Base-by-base conservation (phyloP, 2,888 invertebrate genomes). In the Synergus laeviventris region DNA sequence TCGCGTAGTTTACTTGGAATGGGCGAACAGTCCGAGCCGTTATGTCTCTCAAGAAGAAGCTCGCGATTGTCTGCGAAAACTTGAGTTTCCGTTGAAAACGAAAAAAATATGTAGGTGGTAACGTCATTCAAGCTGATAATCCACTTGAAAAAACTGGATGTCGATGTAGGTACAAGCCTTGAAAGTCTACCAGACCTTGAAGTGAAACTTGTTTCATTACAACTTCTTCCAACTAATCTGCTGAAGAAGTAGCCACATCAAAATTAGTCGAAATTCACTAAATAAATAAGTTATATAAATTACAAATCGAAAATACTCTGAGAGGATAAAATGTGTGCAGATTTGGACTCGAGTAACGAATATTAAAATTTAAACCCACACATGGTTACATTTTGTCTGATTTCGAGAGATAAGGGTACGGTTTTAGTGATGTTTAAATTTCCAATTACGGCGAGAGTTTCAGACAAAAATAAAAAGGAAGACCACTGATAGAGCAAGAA, bases 1-100 rank as follows among this genome's bases (percentile, higher is more conserved):
- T 91, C 92, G 92, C 92, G 92, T 92, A 89, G 91, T 91, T 92
- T 91, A 92, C 92, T 92, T 92, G 92, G 91, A 91, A 91, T 92
- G 92, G 92, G 92, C 92, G 91, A 91, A 84, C 85, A 84, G 85
- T 84, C 86, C 80, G 85, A 85, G 86, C 89, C 89, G 89, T 89
- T 89, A 88, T 87, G 86, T 87, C 86, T 84, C 87, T 86, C 86
- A 87, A 86, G 86, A 85, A 86, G 85, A 86, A 85, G 85, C 84
- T 86, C 83, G 84, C 83, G 84, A 82, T 85, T 84, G 86, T 85
- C 85, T 83, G 79, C 78, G 76, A 78, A 81, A 82, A 82, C 81
- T 85, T 78, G 79, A 79, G 76, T 70, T 70, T 70, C 24, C 49
- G 36, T 36, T 59, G 4, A 31, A 70, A 31, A 31, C 49, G 24